Conservation (phyloP, 2,888 invertebrate genomes). For the Cenopis cana region DNA sequence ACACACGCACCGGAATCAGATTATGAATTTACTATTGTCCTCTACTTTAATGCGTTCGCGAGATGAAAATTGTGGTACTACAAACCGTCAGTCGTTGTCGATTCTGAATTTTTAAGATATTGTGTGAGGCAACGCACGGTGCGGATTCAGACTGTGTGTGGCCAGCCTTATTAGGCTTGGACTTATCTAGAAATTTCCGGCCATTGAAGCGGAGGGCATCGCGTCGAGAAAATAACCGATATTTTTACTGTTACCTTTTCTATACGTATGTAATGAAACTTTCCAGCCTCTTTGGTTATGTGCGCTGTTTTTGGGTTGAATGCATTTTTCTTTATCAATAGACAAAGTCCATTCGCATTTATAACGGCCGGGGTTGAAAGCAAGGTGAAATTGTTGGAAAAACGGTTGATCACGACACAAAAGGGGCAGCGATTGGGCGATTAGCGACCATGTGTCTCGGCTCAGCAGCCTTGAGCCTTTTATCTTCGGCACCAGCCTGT, state of each 20-base stretch:
- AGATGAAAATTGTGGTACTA: no score
- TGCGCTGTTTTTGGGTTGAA: conserved; percentile 35
- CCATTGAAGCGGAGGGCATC: conserved; percentile 67
- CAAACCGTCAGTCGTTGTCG: no score
- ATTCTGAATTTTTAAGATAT: no score
- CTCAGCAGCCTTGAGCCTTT: conserved; percentile 65
- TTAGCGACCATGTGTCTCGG: conserved; percentile 62
- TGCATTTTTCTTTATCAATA: conserved; percentile 44
- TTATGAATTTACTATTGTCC: no score
- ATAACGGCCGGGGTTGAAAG: conserved; percentile 36
- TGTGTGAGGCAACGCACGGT: no score
- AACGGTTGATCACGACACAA: conserved; percentile 57
- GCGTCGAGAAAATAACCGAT: conserved; percentile 60
- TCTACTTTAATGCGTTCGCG: no score
- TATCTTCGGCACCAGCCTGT: conserved; percentile 64
- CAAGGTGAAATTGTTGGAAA: conserved; percentile 47
- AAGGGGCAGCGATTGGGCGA: conserved; percentile 50
- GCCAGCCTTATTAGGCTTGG: conserved; percentile 59
- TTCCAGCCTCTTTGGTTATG: conserved; percentile 17
- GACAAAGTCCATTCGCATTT: conserved; percentile 42
- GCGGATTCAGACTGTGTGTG: no score
- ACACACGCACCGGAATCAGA: no score
- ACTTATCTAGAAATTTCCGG: conserved; percentile 74
- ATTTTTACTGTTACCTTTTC: conserved; percentile 58
- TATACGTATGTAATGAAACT: conserved; percentile 37